Conservation (phyloP, 2,113 vertebrate species). For the Numida meleagris region DNA sequence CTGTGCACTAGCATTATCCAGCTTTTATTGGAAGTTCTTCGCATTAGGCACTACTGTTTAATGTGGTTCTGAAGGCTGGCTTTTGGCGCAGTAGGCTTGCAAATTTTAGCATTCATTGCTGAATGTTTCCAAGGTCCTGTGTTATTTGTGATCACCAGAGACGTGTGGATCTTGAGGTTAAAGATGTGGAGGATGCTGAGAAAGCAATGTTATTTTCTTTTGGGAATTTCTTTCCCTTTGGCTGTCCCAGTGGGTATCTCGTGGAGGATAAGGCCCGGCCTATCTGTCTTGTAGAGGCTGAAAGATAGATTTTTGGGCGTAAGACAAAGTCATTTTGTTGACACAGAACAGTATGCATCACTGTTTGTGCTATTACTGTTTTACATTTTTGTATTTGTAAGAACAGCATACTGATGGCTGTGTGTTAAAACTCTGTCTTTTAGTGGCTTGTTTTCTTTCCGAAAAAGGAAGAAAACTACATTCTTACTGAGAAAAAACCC, state of each 20-base stretch:
- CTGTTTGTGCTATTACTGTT: conserved; percentile 47
- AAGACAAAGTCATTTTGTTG: not conserved
- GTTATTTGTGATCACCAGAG: not conserved
- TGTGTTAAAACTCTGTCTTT: conserved; percentile 44
- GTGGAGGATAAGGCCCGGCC: not conserved
- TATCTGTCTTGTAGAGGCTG: not conserved
- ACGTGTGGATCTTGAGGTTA: not conserved
- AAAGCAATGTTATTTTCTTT: not conserved
- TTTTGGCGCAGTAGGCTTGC: not conserved
- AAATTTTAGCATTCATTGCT: not conserved
- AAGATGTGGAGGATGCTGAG: not conserved
- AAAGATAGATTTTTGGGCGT: not conserved
- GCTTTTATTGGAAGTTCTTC: not conserved
- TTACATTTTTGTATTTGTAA: conserved; percentile 31
- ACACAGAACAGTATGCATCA: not conserved
- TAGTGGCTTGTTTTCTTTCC: not conserved
- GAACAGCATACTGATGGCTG: conserved; percentile 45
- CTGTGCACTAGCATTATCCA: not conserved
- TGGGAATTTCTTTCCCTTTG: not conserved
- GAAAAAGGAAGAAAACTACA: conserved; percentile 4
- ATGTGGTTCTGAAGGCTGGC: not conserved
- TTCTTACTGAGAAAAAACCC: not conserved
- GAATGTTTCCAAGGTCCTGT: not conserved
- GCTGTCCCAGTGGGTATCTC: not conserved
- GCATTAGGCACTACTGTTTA: not conserved